A percentile compares a stretch with the other conserved stretches of the same genome.
Conservation (phyloP, 2,888 invertebrate species). For the Spisula solida region DNA sequence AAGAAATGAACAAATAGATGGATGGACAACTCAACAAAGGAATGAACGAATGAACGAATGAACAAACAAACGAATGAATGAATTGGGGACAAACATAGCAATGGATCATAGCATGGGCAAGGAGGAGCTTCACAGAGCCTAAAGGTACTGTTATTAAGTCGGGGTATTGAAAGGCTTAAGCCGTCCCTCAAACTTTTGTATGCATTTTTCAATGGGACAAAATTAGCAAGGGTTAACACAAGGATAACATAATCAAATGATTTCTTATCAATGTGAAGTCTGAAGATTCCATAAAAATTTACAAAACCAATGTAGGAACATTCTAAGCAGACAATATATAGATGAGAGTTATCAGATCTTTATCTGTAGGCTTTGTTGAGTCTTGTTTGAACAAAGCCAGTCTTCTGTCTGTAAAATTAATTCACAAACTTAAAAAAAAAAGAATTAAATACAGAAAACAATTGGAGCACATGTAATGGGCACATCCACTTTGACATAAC, state of each 20-base stretch:
- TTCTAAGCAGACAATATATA: too few species aligned
- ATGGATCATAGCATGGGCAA: conserved; percentile 9
- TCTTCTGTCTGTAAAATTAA: too few species aligned
- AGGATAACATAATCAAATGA: not conserved
- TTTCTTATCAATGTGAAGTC: not conserved
- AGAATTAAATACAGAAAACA: too few species aligned
- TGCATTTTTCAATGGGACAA: not conserved
- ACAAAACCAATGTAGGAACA: too few species aligned
- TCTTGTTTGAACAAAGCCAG: too few species aligned
- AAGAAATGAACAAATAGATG: not conserved
- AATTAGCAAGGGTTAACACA: not conserved
- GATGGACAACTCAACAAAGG: too few species aligned
- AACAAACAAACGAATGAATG: not conserved
- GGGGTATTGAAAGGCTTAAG: not conserved
- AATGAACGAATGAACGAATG: not conserved
- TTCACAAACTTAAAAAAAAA: too few species aligned
- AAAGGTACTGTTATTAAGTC: not conserved
- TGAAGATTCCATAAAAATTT: not conserved
- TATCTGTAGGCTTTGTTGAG: too few species aligned
- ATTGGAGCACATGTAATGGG: too few species aligned
- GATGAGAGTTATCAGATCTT: too few species aligned
- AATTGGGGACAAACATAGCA: not conserved
- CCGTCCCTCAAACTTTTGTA: not conserved
- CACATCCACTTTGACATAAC: too few species aligned
- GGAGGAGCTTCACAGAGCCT: not conserved